Base-by-base conservation (phyloP, 2,113 vertebrate species). In the Puntigrus tetrazona region DNA sequence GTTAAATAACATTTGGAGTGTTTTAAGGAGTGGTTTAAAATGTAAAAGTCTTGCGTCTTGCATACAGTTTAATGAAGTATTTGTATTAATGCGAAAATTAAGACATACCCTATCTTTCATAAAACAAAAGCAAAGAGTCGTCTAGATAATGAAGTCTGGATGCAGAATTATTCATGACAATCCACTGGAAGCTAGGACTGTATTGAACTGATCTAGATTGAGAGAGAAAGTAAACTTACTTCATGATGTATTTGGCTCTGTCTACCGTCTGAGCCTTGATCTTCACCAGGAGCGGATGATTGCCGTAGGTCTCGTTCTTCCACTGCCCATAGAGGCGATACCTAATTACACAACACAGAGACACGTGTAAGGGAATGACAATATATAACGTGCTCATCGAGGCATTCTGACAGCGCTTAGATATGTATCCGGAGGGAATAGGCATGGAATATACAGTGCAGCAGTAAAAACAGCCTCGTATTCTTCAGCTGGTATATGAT, bases 321-420 rank as follows among this genome's bases (percentile, higher is more conserved):
- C 97, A 99, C 0, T 99, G 98, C 9, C 98, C 98, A 84, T 99
- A 99, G 31, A 99, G 94, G 86, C 97, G 97, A 87, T 99, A 99
- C 93, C 98, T 99, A 88, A 63, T 43, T 27, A 84, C 0, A 85
- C 3, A 72, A n/a, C 85, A 31, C 22, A 74, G 5, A 70, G 34
- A 20, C 45, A 6, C 38, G 45, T 20, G 59, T 70, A 65, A 82
- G 38, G 18, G 3, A 45, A 76, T 10, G 14, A 4, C 5, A 20
- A 20, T 43, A 29, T 7, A n/a, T 18, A 29, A n/a, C 34, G n/a
- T 25, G 5, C 11, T 63, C 52, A 57, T 55, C 13, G 25, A 72
- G 22, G 14, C 29, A 84, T 96, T 67, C 18, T 43, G 10, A 11
- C 25, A 9, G 43, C 25, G 18, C 34, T 76, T 78, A 36, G 5